Conservation (phyloP, 2,113 vertebrate species). For the Taurulus bubalis region DNA sequence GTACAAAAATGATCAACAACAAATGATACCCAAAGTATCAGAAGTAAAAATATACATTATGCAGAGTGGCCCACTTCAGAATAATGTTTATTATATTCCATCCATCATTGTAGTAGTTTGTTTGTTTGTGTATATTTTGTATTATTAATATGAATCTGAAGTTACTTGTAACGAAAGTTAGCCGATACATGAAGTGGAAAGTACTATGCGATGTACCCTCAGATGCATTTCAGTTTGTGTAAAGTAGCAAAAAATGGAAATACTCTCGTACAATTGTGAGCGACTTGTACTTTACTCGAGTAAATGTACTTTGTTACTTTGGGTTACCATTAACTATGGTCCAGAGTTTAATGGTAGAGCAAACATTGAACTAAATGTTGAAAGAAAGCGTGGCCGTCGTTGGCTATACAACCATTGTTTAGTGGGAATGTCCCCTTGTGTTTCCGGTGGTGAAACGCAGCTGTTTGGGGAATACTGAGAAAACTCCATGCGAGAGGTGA, state of each 20-base stretch:
- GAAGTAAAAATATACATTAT: neutral
- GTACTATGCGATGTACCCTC: neutral
- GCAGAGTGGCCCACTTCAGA: neutral
- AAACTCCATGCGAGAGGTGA: slow-evolving; percentile 32
- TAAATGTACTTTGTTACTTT: neutral
- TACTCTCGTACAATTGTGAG: neutral
- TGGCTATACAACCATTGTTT: slow-evolving; percentile 55
- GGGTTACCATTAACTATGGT: too few species aligned
- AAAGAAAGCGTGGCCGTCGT: neutral
- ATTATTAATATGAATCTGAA: neutral
- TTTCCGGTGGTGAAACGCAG: slow-evolving; percentile 62
- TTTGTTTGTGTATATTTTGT: neutral
- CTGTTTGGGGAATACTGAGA: slow-evolving; percentile 46
- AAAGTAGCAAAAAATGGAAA: neutral
- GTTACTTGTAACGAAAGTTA: neutral
- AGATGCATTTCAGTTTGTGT: neutral
- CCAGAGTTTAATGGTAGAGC: too few species aligned
- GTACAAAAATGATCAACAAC: neutral
- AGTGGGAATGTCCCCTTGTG: slow-evolving; percentile 46
- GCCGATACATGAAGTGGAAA: neutral
- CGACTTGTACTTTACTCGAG: neutral
- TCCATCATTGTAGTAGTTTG: neutral
- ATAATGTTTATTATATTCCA: neutral
- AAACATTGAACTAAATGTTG: neutral
- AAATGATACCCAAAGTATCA: neutral